Conservation (phyloP, 2,113 vertebrate genomes). For the Delphinus delphis region DNA sequence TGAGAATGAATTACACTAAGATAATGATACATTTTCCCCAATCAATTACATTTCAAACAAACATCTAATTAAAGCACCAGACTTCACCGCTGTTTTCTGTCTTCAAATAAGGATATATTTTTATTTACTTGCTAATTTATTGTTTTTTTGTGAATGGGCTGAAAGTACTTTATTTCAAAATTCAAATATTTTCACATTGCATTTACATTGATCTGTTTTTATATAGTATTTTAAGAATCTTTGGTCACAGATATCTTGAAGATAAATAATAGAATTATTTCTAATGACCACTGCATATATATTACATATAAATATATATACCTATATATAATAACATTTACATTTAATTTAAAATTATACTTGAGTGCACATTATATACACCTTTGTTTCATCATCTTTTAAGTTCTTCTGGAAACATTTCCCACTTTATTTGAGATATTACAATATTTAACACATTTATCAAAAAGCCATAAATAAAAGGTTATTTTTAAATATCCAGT, state of each 20-base stretch:
- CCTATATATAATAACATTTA: background rate
- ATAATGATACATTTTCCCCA: background rate
- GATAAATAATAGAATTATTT: background rate
- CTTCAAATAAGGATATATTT: background rate
- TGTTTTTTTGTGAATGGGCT: background rate
- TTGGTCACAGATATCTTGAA: background rate
- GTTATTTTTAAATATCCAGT: background rate
- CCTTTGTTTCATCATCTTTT: background rate
- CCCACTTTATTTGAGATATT: background rate
- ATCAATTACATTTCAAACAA: background rate
- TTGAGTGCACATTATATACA: background rate
- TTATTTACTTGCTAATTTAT: background rate
- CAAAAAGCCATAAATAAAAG: background rate
- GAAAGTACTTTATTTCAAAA: conserved; percentile 3
- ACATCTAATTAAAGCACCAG: background rate
- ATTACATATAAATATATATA: background rate
- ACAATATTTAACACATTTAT: background rate
- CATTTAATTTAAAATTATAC: conserved; percentile 1
- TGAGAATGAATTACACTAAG: background rate
- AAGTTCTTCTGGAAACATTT: background rate
- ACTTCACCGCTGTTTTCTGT: background rate
- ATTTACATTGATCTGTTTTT: background rate
- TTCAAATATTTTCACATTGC: background rate
- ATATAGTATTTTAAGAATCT: background rate
- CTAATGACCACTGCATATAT: background rate